Evolutionary conservation across 2,888 invertebrate species (phyloP).

Genomic region (Drosophila greeni): DNA sequence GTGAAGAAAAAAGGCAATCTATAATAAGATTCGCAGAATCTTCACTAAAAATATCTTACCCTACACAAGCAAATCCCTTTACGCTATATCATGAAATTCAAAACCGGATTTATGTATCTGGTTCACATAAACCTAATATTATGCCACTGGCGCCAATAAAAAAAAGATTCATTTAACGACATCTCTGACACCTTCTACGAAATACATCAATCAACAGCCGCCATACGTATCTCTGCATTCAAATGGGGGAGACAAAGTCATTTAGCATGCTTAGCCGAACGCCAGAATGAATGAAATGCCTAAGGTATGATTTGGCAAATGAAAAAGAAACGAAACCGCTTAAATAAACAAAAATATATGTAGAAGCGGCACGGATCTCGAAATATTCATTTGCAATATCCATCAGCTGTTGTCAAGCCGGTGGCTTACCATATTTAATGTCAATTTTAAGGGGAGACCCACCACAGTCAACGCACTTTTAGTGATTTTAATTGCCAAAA

Average conservation of each 20-base stretch:
- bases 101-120: constrained; percentile 8
- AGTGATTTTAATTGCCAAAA: neutral
- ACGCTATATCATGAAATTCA: constrained; percentile 15
- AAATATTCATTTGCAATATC: constrained; percentile 16
- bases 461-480: constrained; percentile 1
- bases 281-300: constrained; percentile 49
- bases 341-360: constrained; percentile 17
- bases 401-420: constrained; percentile 52
- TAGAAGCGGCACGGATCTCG: constrained; percentile 2
- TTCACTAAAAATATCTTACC: neutral
- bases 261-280: constrained; percentile 40
- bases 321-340: constrained; percentile 19
- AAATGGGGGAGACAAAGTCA: neutral
- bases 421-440: constrained; percentile 4
- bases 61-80: neutral
- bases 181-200: constrained; percentile 8
- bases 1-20: neutral
- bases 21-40: neutral
- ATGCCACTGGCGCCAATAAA: constrained; percentile 20
- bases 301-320: constrained; percentile 49
- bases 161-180: constrained; percentile 12
- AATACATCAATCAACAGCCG: constrained; percentile 33
- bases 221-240: constrained; percentile 16
- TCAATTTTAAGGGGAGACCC: constrained; percentile 35
- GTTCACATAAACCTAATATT: constrained; percentile 13